These are phyloP conservation scores for Papilio helenus DNA, from an alignment of 1,140 invertebrate genomes.

Conservation along the genomic window DNA sequence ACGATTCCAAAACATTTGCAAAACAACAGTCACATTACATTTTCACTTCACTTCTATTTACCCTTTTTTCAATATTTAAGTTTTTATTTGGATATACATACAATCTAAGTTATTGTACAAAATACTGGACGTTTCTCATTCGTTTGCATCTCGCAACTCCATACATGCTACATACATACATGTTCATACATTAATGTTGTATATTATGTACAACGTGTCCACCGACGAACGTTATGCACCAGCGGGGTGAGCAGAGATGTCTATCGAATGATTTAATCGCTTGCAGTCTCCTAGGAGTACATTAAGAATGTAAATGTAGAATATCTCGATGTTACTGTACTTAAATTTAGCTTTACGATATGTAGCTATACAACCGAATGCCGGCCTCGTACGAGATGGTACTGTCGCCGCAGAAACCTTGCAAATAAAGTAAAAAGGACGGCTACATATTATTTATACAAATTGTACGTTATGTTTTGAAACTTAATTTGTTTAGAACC, in stretches of 20 bases:
- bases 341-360: too few species aligned
- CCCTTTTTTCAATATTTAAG: too few species aligned
- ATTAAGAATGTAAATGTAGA: too few species aligned
- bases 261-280: background rate
- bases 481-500: too few species aligned
- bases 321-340: too few species aligned
- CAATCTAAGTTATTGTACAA: constrained; percentile 38
- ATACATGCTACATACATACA: background rate
- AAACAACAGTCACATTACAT: too few species aligned
- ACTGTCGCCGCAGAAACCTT: too few species aligned
- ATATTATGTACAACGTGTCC: too few species aligned
- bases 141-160: background rate
- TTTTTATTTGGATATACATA: background rate
- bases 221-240: too few species aligned
- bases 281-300: background rate
- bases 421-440: constrained; percentile 7
- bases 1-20: too few species aligned
- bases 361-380: background rate
- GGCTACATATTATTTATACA: background rate
- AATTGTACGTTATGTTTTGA: too few species aligned
- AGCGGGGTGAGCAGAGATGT: background rate
- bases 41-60: background rate
- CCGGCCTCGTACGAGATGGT: too few species aligned
- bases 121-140: constrained; percentile 43
- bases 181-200: background rate